Conservation (phyloP, 2,113 vertebrate genomes). For the Gambusia affinis region DNA sequence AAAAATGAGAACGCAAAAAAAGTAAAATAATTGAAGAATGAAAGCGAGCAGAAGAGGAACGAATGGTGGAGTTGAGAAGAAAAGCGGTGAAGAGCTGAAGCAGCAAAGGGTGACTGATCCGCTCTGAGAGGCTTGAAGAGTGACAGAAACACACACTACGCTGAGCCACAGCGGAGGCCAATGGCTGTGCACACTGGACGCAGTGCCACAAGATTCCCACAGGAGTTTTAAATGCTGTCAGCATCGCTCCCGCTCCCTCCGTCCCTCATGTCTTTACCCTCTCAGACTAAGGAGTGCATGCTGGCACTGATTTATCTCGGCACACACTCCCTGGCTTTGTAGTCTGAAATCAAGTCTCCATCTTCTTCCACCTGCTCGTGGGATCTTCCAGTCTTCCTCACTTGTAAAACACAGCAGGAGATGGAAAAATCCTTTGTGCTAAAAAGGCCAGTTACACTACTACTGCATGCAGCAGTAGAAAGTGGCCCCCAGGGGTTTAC, state of each 20-base stretch:
- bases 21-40: conserved; percentile 38
- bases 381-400: conserved; percentile 42
- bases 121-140: conserved; percentile 71
- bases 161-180: conserved; percentile 60
- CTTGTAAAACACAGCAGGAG: conserved; percentile 61
- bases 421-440: conserved; percentile 54
- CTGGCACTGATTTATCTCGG: conserved; percentile 63
- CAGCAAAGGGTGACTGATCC: conserved; percentile 80
- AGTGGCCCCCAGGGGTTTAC: conserved; percentile 59
- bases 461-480: conserved; percentile 36
- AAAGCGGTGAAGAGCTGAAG: conserved; percentile 74
- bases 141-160: conserved; percentile 61
- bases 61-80: conserved; percentile 46
- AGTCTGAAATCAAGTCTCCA: conserved; percentile 55
- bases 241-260: conserved; percentile 45
- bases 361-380: conserved; percentile 25
- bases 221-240: conserved; percentile 74
- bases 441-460: conserved; percentile 46
- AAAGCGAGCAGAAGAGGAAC: conserved; percentile 42
- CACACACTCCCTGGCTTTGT: conserved; percentile 46
- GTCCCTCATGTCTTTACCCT: conserved; percentile 35
- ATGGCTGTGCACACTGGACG: conserved; percentile 55
- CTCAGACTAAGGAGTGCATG: conserved; percentile 45
- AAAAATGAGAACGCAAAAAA: conserved; percentile 8
- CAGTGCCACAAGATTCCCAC: conserved; percentile 66